Conservation (phyloP, 2,797 vertebrate species). For the Agapornis canus region DNA sequence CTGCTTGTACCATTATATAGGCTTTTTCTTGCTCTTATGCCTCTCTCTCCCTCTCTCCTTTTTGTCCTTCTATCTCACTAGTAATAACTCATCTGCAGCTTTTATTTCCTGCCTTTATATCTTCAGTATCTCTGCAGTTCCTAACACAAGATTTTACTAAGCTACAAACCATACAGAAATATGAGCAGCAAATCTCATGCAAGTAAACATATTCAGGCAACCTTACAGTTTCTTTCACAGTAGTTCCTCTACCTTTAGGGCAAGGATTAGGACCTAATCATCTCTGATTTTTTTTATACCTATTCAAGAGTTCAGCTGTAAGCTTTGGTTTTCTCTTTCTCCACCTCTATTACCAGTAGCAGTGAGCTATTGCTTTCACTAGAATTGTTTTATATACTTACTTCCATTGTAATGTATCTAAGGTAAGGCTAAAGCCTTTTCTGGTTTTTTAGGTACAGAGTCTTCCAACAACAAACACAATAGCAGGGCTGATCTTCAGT, state of each 20-base stretch:
- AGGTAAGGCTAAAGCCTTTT: neutral
- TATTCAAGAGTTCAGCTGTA: neutral
- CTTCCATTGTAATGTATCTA: neutral
- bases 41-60: neutral
- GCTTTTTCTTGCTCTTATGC: neutral
- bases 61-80: neutral
- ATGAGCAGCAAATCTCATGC: neutral
- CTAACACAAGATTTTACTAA: neutral
- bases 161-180: neutral
- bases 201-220: neutral
- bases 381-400: neutral
- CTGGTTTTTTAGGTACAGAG: neutral
- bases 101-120: neutral
- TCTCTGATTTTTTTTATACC: neutral
- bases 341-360: neutral
- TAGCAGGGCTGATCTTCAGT: neutral
- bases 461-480: neutral
- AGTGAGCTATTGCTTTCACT: neutral
- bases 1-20: neutral
- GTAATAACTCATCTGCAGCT: neutral
- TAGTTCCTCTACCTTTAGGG: neutral
- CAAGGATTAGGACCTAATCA: neutral
- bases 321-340: neutral
- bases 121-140: neutral
- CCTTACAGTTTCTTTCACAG: neutral